A percentile compares a stretch with the other conserved stretches of the same genome.
Conservation (phyloP, 64 coral and sea anemone genomes). For the Porites lutea region DNA sequence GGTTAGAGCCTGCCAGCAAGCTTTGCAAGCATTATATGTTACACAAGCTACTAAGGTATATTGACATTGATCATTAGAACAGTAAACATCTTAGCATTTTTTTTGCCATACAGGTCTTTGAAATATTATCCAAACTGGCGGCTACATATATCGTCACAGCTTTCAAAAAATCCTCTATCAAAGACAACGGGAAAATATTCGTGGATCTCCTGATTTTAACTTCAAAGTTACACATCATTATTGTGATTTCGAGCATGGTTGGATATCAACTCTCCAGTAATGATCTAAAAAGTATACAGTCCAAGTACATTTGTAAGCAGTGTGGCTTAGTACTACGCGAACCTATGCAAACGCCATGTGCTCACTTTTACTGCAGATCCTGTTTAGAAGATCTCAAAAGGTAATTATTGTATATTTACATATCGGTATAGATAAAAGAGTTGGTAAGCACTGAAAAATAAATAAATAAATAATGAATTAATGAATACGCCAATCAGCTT, state of each 20-base stretch:
- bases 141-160: background rate
- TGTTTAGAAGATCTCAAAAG: constrained; percentile 30
- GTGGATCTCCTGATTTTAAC: background rate
- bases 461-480: no score
- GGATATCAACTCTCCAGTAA: background rate
- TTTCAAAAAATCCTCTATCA: background rate
- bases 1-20: no score
- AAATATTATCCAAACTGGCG: background rate
- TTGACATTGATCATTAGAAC: no score
- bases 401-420: background rate
- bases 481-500: no score
- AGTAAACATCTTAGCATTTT: no score
- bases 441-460: no score
- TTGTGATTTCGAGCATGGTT: background rate
- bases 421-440: no score
- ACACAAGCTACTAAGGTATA: no score
- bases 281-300: background rate
- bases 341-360: constrained; percentile 32
- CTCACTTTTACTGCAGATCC: constrained; percentile 37
- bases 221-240: background rate
- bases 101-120: background rate
- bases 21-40: no score
- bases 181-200: background rate
- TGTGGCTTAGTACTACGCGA: constrained; percentile 10
- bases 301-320: constrained; percentile 9